Evolutionary conservation across 2,797 vertebrate species (phyloP).

Genomic region (Neostethus bicornis): DNA sequence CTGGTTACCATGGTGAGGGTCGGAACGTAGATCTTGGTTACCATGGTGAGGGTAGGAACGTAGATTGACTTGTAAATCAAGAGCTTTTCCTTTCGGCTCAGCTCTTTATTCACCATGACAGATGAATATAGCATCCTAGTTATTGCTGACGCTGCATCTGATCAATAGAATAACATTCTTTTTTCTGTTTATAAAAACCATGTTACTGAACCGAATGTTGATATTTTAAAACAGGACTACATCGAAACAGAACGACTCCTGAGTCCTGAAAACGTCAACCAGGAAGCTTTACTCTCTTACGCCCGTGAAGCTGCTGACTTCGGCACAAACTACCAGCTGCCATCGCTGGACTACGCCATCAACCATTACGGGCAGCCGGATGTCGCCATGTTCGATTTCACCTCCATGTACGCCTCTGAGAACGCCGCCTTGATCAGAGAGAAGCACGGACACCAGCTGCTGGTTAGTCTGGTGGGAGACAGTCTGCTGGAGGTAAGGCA

Average conservation of each 20-base stretch:
- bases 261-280: slow-evolving; percentile 88
- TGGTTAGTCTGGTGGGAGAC: slow-evolving; percentile 94
- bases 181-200: no score
- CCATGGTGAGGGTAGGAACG: no score
- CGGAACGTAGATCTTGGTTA: no score
- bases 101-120: no score
- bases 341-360: slow-evolving; percentile 94
- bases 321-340: slow-evolving; percentile 95
- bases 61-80: no score
- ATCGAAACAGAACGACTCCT: slow-evolving; percentile 91
- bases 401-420: slow-evolving; percentile 96
- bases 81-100: no score
- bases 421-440: slow-evolving; percentile 91
- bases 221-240: slow-evolving; percentile 82
- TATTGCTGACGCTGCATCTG: no score
- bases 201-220: no score
- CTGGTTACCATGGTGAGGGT: no score
- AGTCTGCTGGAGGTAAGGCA: slow-evolving; percentile 96
- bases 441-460: slow-evolving; percentile 85
- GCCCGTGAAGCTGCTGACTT: slow-evolving; percentile 97
- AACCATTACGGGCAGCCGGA: slow-evolving; percentile 94
- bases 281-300: slow-evolving; percentile 90
- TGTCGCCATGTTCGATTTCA: slow-evolving; percentile 99
- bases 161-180: no score
- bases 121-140: no score